These are phyloP conservation scores for Drosophila longiperda DNA, from an alignment of 2,888 invertebrate species.

Conservation along the genomic window DNA sequence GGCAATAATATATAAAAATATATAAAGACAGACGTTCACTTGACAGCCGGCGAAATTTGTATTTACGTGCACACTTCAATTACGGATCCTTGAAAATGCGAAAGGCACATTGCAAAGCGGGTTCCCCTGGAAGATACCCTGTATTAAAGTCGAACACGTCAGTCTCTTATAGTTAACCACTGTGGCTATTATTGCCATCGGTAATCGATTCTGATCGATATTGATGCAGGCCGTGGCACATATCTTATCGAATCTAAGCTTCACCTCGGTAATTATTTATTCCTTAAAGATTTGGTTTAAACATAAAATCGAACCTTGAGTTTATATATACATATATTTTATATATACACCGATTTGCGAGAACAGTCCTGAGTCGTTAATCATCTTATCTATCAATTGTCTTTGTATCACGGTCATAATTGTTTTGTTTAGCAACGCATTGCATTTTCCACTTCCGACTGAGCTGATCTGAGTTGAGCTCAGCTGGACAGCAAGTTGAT, in stretches of 20 bases:
- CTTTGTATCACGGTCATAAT: background rate
- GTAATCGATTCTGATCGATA: background rate
- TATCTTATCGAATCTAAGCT: background rate
- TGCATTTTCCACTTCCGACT: slow-evolving; percentile 16
- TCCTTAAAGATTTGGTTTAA: background rate
- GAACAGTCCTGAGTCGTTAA: background rate
- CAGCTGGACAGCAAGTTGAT: slow-evolving; percentile 27
- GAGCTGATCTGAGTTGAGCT: background rate
- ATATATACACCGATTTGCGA: background rate
- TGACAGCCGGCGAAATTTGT: slow-evolving; percentile 32
- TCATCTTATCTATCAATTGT: background rate
- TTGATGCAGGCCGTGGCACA: background rate
- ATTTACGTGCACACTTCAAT: slow-evolving; percentile 26
- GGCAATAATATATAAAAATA: slow-evolving; percentile 31
- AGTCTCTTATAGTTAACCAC: too few relatives aligned
- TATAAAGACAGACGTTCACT: slow-evolving; percentile 29
- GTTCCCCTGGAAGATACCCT: background rate
- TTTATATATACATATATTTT: too few relatives aligned
- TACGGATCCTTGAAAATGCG: slow-evolving; percentile 16
- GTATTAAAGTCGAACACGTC: background rate
- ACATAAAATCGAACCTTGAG: background rate
- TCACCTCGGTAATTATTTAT: background rate
- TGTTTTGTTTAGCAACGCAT: slow-evolving; percentile 10
- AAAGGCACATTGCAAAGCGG: slow-evolving; percentile 3
- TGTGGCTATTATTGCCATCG: background rate